These are phyloP conservation scores for Troides oblongomaculatus DNA, from an alignment of 2,888 invertebrate genomes.

Conservation along the genomic window DNA sequence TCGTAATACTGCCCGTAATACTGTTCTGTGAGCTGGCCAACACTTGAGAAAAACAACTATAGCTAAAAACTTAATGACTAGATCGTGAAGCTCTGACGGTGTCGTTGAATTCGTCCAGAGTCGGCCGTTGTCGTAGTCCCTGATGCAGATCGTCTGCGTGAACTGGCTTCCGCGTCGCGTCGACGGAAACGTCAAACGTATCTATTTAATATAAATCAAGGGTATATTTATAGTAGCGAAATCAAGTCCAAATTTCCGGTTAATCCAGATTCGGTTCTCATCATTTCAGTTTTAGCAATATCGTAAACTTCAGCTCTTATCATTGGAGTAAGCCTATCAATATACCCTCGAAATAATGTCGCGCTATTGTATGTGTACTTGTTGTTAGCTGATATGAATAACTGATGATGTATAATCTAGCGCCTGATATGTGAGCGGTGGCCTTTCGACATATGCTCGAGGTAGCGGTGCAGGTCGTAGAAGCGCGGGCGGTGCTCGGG, in stretches of 20 bases:
- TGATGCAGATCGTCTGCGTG: background rate
- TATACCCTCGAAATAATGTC: too few relatives aligned
- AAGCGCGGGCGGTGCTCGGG: constrained; percentile 91
- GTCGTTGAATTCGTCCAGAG: constrained; percentile 22
- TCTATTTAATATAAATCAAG: too few relatives aligned
- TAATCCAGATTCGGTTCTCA: too few relatives aligned
- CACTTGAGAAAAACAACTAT: constrained; percentile 23
- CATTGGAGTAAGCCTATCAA: too few relatives aligned
- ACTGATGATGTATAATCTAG: constrained; percentile 31
- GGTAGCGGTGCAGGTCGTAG: constrained; percentile 92
- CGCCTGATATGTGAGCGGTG: constrained; percentile 75
- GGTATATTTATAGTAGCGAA: too few relatives aligned
- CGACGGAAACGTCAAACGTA: too few relatives aligned
- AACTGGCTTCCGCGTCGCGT: too few relatives aligned
- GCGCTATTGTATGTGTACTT: too few relatives aligned
- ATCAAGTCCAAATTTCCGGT: too few relatives aligned
- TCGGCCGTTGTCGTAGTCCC: constrained; percentile 4
- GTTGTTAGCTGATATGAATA: too few relatives aligned
- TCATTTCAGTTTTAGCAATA: too few relatives aligned
- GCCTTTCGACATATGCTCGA: constrained; percentile 87
- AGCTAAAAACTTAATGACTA: constrained; percentile 21
- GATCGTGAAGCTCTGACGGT: constrained; percentile 20
- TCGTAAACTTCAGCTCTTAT: too few relatives aligned
- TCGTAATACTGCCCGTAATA: constrained; percentile 57
- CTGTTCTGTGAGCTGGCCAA: constrained; percentile 41